These are phyloP conservation scores for Buceros bicornis DNA, from an alignment of 2,797 vertebrate species.

Conservation along the genomic window DNA sequence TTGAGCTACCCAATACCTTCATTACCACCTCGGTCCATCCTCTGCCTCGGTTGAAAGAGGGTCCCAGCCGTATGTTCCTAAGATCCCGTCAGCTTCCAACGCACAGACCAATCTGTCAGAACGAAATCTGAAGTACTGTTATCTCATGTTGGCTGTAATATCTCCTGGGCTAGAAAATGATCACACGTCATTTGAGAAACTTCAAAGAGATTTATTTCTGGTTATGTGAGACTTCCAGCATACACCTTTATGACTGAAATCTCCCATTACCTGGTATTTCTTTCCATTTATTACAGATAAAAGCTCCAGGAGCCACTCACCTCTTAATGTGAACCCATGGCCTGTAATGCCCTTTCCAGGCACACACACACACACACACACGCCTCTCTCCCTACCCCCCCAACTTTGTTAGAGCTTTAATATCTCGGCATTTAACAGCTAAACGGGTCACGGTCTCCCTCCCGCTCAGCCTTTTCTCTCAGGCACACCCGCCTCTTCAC, in stretches of 20 bases:
- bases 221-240: slow-evolving; percentile 57
- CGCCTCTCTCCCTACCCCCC: neutral
- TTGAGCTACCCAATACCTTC: slow-evolving; percentile 26
- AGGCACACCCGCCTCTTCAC: neutral
- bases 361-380: neutral
- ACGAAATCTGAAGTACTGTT: slow-evolving; percentile 53
- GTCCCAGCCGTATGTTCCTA: slow-evolving; percentile 37
- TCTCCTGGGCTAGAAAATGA: slow-evolving; percentile 58
- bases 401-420: neutral
- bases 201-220: slow-evolving; percentile 70
- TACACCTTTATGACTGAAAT: slow-evolving; percentile 66
- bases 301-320: slow-evolving; percentile 28
- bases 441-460: neutral
- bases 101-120: slow-evolving; percentile 30
- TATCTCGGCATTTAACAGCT: slow-evolving; percentile 12
- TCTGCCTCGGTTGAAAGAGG: neutral
- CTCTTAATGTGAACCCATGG: neutral
- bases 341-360: slow-evolving; percentile 23
- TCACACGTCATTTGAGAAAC: slow-evolving; percentile 62
- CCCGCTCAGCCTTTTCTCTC: neutral
- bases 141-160: slow-evolving; percentile 38
- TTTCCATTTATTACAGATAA: slow-evolving; percentile 62
- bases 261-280: slow-evolving; percentile 36
- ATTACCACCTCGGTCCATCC: neutral
- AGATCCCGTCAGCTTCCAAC: slow-evolving; percentile 50